These are phyloP conservation scores for Euura saliciscinereae DNA, from an alignment of 1,140 invertebrate genomes.

Conservation along the genomic window DNA sequence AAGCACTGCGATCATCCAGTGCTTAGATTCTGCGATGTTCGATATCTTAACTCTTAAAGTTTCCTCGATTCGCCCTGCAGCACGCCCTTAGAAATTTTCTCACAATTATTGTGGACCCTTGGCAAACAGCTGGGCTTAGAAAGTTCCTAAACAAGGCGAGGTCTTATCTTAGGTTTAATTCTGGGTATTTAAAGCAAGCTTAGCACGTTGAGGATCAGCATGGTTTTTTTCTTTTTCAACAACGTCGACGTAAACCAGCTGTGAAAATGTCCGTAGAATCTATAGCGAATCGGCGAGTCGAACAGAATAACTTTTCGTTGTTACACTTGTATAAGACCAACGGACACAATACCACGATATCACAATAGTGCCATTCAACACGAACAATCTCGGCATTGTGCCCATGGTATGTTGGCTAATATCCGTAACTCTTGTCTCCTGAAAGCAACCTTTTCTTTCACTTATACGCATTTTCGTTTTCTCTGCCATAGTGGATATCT, in stretches of 20 bases:
- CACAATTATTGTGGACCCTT: background rate
- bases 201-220: no score
- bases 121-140: background rate
- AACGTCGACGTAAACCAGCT: background rate
- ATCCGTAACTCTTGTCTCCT: background rate
- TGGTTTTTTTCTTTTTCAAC: no score
- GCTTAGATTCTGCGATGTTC: background rate
- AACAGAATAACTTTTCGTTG: background rate
- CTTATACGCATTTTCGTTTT: no score
- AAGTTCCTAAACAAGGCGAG: background rate
- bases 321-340: background rate
- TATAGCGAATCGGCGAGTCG: background rate
- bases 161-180: no score
- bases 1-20: no score
- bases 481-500: no score
- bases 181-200: no score
- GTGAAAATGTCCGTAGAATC: background rate
- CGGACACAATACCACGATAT: background rate
- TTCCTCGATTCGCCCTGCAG: background rate
- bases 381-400: background rate
- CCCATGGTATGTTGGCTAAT: background rate
- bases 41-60: background rate
- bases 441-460: no score
- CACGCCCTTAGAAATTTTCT: background rate
- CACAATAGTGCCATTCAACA: conserved; percentile 3